Evolutionary conservation across 2,888 invertebrate species (phyloP).

Genomic region (Apamea monoglypha): DNA sequence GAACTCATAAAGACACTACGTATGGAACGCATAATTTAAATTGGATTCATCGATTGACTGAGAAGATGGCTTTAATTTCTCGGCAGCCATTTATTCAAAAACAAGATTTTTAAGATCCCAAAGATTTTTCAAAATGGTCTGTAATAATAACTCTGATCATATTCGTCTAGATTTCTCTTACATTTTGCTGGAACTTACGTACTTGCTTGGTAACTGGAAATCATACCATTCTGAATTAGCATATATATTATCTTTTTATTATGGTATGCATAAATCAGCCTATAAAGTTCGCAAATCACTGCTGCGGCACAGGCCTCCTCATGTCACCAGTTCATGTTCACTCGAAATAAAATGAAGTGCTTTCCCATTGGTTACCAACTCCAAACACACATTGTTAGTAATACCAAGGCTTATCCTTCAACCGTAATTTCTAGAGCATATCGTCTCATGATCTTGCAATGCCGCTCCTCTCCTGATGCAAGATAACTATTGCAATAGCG

Average conservation of each 20-base stretch:
- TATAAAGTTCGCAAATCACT: background rate
- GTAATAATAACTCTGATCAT: background rate
- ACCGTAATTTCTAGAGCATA: slow-evolving; percentile 33
- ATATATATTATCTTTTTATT: background rate
- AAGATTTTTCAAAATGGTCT: background rate
- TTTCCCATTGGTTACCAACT: background rate
- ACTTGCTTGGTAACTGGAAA: background rate
- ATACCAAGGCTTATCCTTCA: background rate
- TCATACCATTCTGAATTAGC: too few species aligned
- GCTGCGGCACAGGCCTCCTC: background rate
- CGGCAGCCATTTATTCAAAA: background rate
- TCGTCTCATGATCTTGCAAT: slow-evolving; percentile 38
- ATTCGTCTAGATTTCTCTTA: background rate
- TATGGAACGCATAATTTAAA: background rate
- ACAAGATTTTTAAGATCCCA: too few species aligned
- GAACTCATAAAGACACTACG: background rate
- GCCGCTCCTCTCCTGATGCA: slow-evolving; percentile 19
- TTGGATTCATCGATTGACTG: background rate
- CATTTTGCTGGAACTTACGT: background rate
- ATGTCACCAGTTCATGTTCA: background rate
- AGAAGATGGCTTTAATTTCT: background rate
- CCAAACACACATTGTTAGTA: background rate
- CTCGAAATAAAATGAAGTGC: background rate
- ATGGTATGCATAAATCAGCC: too few species aligned
- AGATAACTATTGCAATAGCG: slow-evolving; percentile 34